Percentiles rank a stretch among this genome's conserved stretches.
Evolutionary conservation across 2,888 invertebrate species (phyloP).

Genomic region (Rhopalosiphum nymphaeae): DNA sequence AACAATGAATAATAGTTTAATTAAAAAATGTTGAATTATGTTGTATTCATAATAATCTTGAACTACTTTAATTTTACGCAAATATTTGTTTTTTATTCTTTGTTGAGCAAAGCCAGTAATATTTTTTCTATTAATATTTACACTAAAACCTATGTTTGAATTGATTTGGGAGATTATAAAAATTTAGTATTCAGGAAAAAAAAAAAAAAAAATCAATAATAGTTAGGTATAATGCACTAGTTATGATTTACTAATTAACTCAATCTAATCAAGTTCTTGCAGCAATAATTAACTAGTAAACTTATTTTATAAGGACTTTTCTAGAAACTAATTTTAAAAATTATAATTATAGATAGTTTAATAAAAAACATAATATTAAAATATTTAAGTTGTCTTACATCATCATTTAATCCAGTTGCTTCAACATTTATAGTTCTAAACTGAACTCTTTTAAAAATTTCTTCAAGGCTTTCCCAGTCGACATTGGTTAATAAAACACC

Average conservation of each 20-base stretch:
- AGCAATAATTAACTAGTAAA: neutral
- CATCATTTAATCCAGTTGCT: slow-evolving; percentile 79
- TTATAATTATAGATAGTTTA: neutral
- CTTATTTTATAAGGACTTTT: neutral
- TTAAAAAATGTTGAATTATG: neutral
- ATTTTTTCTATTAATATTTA: neutral
- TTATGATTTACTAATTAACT: neutral
- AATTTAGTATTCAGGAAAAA: neutral
- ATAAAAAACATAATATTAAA: slow-evolving; percentile 47
- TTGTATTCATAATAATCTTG: neutral
- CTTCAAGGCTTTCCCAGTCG: slow-evolving; percentile 86
- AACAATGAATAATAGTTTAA: neutral
- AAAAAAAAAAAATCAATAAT: neutral
- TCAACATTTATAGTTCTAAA: slow-evolving; percentile 80
- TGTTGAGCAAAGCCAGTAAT: neutral
- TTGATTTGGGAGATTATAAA: neutral
- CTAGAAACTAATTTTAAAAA: too few relatives aligned
- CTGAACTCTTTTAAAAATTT: slow-evolving; percentile 83
- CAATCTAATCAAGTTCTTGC: neutral
- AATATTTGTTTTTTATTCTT: neutral
- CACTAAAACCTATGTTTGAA: neutral
- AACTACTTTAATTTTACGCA: neutral
- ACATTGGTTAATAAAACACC: slow-evolving; percentile 77
- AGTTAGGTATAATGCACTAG: neutral
- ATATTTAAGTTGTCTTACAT: slow-evolving; percentile 72